Base-by-base conservation (phyloP, 2,888 invertebrate species). In the Argyra leucocephala region DNA sequence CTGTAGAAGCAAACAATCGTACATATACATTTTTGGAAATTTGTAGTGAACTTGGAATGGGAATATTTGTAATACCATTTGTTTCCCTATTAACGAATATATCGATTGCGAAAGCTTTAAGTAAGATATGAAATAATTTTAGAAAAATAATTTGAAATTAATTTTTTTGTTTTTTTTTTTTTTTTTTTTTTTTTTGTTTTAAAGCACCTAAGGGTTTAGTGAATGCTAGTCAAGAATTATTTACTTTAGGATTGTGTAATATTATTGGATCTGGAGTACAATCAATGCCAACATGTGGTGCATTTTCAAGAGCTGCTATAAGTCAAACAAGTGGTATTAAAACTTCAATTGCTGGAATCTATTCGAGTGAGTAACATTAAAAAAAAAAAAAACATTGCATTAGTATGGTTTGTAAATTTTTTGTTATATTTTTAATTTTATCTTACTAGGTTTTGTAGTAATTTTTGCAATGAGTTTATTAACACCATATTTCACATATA, bases 101-200 rank as follows among this genome's bases (percentile, higher is more conserved):
- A 69, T 95, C 96, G 18, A 96, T 97, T 70, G 95, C 94, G 36
- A 96, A 96, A 81, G 88, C 91, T 15, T 91, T 95, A 79, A 86
- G 96, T 95, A 80, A 86, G 86, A 61, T 64, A n/a, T 23, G 21
- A 18, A 10, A 4, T 48, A 18, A n/a, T 48, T 48, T 18, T 48
- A 18, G 18, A 48, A 37, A 37, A 37, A n/a, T 18, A 18, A 48
- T 48, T 31, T 31, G 3, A 48, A 3, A 15, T 48, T 48, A 37
- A 37, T 37, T 10, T 9, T 37, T 9, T 15, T 37, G 7, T 26
- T 26, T 26, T 26, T 26, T 26, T n/a, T n/a, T n/a, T n/a, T n/a
- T n/a, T n/a, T n/a, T n/a, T n/a, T 26, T 9, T 26, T 26, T 26
- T 26, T 6, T 9, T 9, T 26, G 66, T 71, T 73, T 63, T 75